Conservation (phyloP, 2,797 vertebrate species). For the Spinibarbus caldwelli region DNA sequence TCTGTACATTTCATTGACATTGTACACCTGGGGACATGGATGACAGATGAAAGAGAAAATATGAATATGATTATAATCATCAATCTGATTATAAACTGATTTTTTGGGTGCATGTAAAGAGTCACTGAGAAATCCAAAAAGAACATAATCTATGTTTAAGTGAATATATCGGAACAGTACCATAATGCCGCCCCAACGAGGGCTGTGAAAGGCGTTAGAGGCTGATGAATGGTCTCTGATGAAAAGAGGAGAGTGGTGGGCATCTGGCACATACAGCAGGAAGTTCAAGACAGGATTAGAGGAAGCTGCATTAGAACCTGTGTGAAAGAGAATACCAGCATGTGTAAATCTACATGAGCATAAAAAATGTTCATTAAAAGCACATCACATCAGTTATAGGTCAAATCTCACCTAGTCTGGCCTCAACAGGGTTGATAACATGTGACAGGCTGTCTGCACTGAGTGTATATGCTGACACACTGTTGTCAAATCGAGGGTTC, state of each 20-base stretch:
- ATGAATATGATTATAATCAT: no score
- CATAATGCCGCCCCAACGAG: constrained; percentile 98
- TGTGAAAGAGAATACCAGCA: constrained; percentile 5
- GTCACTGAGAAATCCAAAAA: no score
- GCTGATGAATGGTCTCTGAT: constrained; percentile 87
- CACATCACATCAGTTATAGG: neutral
- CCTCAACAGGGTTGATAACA: constrained; percentile 97
- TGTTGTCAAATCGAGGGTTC: constrained; percentile 88
- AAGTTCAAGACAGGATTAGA: constrained; percentile 96
- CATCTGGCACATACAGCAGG: constrained; percentile 92
- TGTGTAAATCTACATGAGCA: neutral
- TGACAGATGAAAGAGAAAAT: neutral
- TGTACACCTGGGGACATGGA: constrained; percentile 86
- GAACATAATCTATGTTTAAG: neutral
- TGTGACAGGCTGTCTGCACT: constrained; percentile 90
- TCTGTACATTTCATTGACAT: constrained; percentile 80
- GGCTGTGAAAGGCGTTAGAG: constrained; percentile 95
- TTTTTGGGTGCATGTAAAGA: no score
- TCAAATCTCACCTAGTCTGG: constrained; percentile 86
- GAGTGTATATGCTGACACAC: constrained; percentile 84
- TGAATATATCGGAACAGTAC: constrained; percentile 69
- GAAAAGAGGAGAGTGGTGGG: constrained; percentile 89
- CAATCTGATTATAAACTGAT: no score
- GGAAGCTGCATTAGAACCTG: constrained; percentile 94
- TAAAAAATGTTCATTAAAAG: neutral